A percentile compares a stretch with the other conserved stretches of the same genome.
Evolutionary conservation across 2,888 invertebrate species (phyloP).

Genomic region (Cyrtodaria siliqua): DNA sequence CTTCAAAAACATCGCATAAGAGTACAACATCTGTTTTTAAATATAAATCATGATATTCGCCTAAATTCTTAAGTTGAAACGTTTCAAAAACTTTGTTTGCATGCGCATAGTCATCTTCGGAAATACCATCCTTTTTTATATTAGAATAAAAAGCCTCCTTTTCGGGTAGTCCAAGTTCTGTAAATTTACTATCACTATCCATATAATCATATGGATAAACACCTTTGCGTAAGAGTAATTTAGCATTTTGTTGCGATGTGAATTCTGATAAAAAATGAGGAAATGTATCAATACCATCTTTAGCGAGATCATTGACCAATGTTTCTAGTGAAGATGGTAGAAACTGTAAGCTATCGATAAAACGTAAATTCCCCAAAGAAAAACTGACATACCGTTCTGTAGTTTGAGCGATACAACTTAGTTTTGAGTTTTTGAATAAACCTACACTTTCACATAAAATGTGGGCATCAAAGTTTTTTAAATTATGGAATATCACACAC

Average conservation of each 20-base stretch:
- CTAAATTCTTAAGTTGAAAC: conserved; percentile 6
- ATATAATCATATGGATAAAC: conserved; percentile 34
- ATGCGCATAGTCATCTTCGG: conserved; percentile 33
- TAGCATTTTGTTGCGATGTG: neutral
- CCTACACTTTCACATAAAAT: conserved; percentile 24
- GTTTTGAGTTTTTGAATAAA: conserved; percentile 25
- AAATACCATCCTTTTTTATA: conserved; percentile 27
- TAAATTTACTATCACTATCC: conserved; percentile 14
- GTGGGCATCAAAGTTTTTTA: neutral
- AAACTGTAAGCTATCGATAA: conserved; percentile 60
- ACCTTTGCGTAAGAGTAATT: conserved; percentile 23
- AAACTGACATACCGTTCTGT: conserved; percentile 52
- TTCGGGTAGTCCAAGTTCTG: conserved; percentile 17
- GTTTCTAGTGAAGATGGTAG: conserved; percentile 28
- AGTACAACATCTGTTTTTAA: conserved; percentile 34
- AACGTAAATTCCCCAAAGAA: conserved; percentile 47
- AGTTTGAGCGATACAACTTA: conserved; percentile 42
- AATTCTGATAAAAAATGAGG: conserved; percentile 29
- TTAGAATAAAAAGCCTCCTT: conserved; percentile 23
- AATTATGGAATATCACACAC: conserved; percentile 48
- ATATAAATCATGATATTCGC: conserved; percentile 39
- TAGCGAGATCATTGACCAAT: conserved; percentile 30
- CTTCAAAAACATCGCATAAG: conserved; percentile 31
- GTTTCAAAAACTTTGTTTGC: conserved; percentile 26
- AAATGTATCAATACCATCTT: neutral